Percentiles rank a stretch among this genome's conserved stretches.
phyloP scores from a whole-genome alignment of 1,140 invertebrate genomes.

The Drosophila azteca region DNA sequence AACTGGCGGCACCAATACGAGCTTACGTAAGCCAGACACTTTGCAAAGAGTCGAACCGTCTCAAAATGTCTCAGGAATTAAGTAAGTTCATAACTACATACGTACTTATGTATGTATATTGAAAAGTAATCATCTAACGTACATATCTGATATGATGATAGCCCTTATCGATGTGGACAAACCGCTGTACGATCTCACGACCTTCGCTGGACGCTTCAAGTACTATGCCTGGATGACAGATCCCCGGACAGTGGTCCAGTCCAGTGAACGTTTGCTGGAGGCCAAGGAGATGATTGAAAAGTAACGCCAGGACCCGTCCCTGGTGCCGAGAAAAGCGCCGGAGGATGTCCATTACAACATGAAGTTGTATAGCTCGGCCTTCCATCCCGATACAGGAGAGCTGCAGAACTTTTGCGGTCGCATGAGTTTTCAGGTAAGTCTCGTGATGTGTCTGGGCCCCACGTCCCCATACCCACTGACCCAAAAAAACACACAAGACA shows the following conservation, averaged over 20 bases:
- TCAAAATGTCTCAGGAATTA: slow-evolving; percentile 50
- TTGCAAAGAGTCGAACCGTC: slow-evolving; percentile 9
- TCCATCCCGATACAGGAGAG: slow-evolving; percentile 99
- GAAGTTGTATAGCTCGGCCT: slow-evolving; percentile 98
- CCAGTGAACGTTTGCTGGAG: slow-evolving; percentile 84
- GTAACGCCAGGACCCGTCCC: slow-evolving; percentile 85
- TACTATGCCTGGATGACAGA: slow-evolving; percentile 99
- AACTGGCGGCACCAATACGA: slow-evolving; percentile 21
- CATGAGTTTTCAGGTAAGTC: slow-evolving; percentile 95
- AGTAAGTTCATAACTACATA: slow-evolving; percentile 29
- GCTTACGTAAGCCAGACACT: slow-evolving; percentile 44
- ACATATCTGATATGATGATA: slow-evolving; percentile 6
- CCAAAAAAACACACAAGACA: slow-evolving; percentile 33
- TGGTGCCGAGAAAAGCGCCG: slow-evolving; percentile 85
- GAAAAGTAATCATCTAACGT: too few relatives aligned
- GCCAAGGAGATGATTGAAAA: slow-evolving; percentile 69
- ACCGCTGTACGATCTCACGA: slow-evolving; percentile 96
- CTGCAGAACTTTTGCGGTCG: slow-evolving; percentile 98
- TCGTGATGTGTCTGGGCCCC: slow-evolving; percentile 34
- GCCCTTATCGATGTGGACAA: slow-evolving; percentile 92
- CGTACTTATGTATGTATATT: background rate
- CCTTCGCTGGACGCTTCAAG: slow-evolving; percentile 95
- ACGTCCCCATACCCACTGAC: background rate
- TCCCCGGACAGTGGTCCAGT: slow-evolving; percentile 93
- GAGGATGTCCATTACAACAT: slow-evolving; percentile 96